A percentile compares a stretch with the other conserved stretches of the same genome.
Evolutionary conservation across 2,888 invertebrate genomes (phyloP).

Genomic region (Chydorus sphaericus): DNA sequence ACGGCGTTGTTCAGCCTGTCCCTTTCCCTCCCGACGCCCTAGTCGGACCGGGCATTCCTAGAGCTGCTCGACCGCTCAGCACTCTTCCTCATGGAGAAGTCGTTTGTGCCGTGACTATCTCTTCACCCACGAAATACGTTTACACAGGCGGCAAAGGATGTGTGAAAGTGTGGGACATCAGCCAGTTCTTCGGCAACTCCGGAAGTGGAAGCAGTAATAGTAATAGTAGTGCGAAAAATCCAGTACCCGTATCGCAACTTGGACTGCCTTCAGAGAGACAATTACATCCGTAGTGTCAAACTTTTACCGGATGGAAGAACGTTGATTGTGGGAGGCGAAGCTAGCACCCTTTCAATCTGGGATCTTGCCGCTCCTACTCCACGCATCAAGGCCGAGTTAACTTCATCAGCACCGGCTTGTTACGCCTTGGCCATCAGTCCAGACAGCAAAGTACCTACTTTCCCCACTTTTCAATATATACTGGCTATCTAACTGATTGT

Average conservation of each 20-base stretch:
- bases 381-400: conserved; percentile 80
- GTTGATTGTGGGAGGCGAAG: conserved; percentile 90
- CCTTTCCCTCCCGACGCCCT: conserved; percentile 90
- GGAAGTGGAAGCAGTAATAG: conserved; percentile 3
- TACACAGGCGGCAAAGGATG: conserved; percentile 96
- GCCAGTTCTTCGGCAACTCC: conserved; percentile 9
- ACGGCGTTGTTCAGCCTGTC: conserved; percentile 76
- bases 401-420: conserved; percentile 87
- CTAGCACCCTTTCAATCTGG: conserved; percentile 89
- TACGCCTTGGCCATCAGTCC: conserved; percentile 94
- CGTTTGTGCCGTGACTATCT: conserved; percentile 92
- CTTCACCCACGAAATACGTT: conserved; percentile 72
- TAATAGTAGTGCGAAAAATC: conserved; percentile 25
- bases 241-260: conserved; percentile 74
- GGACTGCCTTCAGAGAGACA: conserved; percentile 86
- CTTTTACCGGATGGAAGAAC: conserved; percentile 85
- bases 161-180: conserved; percentile 55
- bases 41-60: conserved; percentile 80
- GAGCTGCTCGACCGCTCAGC: conserved; percentile 77
- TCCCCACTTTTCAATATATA: neutral
- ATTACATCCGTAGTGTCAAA: conserved; percentile 92
- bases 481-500: neutral
- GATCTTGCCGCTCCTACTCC: conserved; percentile 85
- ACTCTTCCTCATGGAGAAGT: conserved; percentile 91
- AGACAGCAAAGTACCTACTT: conserved; percentile 52